These are phyloP conservation scores for Vanessa atalanta DNA, from an alignment of 1,140 invertebrate species.

Conservation along the genomic window DNA sequence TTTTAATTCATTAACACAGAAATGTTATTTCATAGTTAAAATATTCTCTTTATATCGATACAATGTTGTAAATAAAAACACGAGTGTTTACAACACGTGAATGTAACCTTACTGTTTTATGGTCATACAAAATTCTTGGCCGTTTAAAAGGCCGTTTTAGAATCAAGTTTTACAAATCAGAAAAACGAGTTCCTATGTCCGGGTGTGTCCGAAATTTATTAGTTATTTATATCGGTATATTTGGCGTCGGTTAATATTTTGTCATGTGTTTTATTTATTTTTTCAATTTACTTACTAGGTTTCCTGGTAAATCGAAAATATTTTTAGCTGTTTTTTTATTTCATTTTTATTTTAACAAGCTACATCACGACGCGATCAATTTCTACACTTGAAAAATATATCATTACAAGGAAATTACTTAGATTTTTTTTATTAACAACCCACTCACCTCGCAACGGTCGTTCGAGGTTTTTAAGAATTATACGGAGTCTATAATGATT, in stretches of 20 bases:
- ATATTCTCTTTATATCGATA: background rate
- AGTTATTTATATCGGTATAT: background rate
- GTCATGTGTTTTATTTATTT: no score
- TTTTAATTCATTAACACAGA: no score
- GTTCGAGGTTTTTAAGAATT: background rate
- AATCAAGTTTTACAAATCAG: conserved; percentile 14
- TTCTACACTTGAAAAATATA: no score
- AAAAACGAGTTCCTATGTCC: conserved; percentile 15
- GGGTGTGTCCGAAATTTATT: conserved; percentile 6
- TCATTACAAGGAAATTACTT: background rate
- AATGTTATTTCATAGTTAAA: background rate
- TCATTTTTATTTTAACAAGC: background rate
- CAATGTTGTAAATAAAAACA: background rate
- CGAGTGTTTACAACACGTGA: conserved; percentile 3
- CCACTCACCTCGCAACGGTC: background rate
- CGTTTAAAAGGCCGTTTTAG: conserved; percentile 15
- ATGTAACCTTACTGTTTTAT: conserved; percentile 11
- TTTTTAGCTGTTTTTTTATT: background rate
- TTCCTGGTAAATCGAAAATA: background rate
- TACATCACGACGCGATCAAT: background rate
- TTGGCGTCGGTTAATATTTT: no score
- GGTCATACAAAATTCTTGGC: conserved; percentile 15
- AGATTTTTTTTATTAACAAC: background rate
- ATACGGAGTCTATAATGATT: background rate
- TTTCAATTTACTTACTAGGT: no score